A percentile compares a stretch with the other conserved stretches of the same genome.
These are phyloP conservation scores for Pseudomyrmex flavicornis DNA, from an alignment of 1,140 invertebrate species.

Conservation along the genomic window DNA sequence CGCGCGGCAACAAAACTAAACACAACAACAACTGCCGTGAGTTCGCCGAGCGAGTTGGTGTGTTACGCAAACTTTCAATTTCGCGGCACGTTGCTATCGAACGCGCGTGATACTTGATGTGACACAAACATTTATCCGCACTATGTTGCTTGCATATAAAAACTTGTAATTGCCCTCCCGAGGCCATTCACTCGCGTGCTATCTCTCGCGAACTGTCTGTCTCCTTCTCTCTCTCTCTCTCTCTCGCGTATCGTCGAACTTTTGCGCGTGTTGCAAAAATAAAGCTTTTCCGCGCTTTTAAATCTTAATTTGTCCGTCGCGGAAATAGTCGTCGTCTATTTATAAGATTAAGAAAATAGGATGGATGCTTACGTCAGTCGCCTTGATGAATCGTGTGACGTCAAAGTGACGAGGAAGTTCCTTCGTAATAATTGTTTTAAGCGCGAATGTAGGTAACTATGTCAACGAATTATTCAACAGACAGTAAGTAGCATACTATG, in stretches of 20 bases:
- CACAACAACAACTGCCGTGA: too few species aligned
- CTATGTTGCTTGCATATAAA: neutral
- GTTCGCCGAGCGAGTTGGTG: neutral
- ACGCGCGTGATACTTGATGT: neutral
- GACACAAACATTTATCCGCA: constrained; percentile 9
- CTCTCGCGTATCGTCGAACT: neutral
- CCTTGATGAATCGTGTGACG: neutral
- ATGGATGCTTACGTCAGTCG: neutral
- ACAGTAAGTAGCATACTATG: too few species aligned
- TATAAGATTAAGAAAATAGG: neutral
- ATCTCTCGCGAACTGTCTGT: neutral
- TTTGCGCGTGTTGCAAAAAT: neutral
- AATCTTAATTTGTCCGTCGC: neutral
- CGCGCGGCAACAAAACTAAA: too few species aligned
- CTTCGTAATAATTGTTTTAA: neutral
- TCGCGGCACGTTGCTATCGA: neutral
- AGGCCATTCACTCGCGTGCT: too few species aligned
- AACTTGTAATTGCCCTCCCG: too few species aligned
- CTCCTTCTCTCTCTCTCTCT: neutral
- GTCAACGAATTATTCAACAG: too few species aligned
- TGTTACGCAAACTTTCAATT: constrained; percentile 10
- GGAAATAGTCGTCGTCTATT: neutral
- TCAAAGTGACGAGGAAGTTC: constrained; percentile 5
- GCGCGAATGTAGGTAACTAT: too few species aligned
- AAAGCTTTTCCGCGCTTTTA: neutral